phyloP scores from a whole-genome alignment of 2,888 invertebrate genomes.

The Unio pictorum region DNA sequence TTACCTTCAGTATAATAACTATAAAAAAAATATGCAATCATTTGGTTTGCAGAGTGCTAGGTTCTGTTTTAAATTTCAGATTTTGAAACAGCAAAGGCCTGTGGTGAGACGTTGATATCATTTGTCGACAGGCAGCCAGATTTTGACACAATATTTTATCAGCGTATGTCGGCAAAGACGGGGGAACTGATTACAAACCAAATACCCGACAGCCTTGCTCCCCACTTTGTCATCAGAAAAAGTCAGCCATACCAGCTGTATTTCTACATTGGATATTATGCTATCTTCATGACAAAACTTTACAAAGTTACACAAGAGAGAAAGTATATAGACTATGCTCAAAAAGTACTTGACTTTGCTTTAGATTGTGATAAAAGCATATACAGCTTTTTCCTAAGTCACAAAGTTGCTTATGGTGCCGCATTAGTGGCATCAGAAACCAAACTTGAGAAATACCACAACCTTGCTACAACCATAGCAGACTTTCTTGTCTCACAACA shows the following conservation, averaged over 20 bases:
- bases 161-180: conserved; percentile 21
- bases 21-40: not conserved
- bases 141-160: conserved; percentile 15
- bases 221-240: conserved; percentile 24
- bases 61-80: conserved; percentile 19
- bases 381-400: conserved; percentile 29
- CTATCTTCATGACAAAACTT: conserved; percentile 33
- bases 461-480: conserved; percentile 24
- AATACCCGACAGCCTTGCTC: conserved; percentile 19
- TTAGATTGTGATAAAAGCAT: conserved; percentile 32
- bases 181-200: conserved; percentile 12
- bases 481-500: conserved; percentile 33
- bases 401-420: conserved; percentile 37
- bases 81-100: conserved; percentile 19
- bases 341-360: conserved; percentile 30
- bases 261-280: conserved; percentile 38
- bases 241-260: conserved; percentile 31
- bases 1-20: too few species aligned
- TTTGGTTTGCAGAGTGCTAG: not conserved
- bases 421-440: conserved; percentile 35
- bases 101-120: conserved; percentile 25
- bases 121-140: conserved; percentile 30
- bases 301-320: conserved; percentile 22
- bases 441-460: conserved; percentile 23
- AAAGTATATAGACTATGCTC: conserved; percentile 25